Evolutionary conservation across 2,113 vertebrate species (phyloP), one percentile per base, ranked within the genome.

Genomic region (Sturnira hondurensis): DNA sequence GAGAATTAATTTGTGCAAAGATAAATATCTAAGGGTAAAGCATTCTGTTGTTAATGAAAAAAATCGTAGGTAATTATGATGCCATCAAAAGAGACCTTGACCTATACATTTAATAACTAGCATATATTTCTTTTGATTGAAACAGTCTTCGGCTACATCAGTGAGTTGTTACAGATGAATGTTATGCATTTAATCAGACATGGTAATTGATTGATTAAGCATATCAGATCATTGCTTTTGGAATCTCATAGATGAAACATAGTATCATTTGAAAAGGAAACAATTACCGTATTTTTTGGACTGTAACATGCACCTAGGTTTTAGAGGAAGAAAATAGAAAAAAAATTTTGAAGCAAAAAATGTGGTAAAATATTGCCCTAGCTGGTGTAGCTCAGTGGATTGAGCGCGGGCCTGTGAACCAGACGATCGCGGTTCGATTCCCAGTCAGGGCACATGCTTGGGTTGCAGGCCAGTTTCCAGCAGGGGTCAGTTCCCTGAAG

Each of bases 1-100:
- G 45, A 16, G 76, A 95, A 97, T 98, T 97, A 96, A 97, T 97
- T 92, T 96, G 82, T 93, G 36, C 95, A 96, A 96, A 97, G 98
- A n/a, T 76, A 84, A 96, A 65, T 76, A 77, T 94, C n/a, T 73
- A 68, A 89, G 86, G 93, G 43, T 73, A 97, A 96, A 93, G 52
- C 67, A 80, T 96, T 97, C 92, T 73, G 26, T 38, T 31, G 5
- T 33, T 73, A 88, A 95, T 92, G 38, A 67, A 67, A 67, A 47
- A 61, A 4, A 73, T 80, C 17, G 36, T 33, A 92, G 54, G 26
- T 83, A 63, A 70, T 94, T 65, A 93, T 56, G 82, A 91, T 80
- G 8, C 14, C 22, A 80, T 81, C 54, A 17, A 54, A 90, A 74
- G 77, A 77, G 31, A 78, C 4, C 28, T 68, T 86, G 54, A 89